Conservation (phyloP, 2,797 vertebrate species). For the Phalanger gymnotis region DNA sequence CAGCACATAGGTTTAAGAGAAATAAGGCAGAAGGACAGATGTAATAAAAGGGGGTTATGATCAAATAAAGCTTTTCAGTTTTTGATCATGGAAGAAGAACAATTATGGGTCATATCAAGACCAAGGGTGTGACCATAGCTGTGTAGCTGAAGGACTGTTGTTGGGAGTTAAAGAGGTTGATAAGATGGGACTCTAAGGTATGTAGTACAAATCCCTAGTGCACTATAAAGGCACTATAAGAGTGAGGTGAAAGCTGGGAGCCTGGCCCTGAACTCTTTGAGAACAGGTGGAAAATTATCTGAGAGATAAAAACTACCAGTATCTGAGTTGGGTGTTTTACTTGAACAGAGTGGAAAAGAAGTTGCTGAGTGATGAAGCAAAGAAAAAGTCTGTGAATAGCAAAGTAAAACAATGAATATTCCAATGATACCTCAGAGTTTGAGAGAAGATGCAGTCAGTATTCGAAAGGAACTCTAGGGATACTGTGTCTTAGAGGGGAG, state of each 20-base stretch:
- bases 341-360: not conserved
- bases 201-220: not conserved
- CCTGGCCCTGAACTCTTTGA: not conserved
- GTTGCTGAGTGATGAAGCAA: not conserved
- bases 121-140: not conserved
- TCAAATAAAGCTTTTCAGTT: not conserved
- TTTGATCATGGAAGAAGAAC: not conserved
- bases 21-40: not conserved
- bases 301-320: not conserved
- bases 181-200: not conserved
- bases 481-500: too few relatives aligned
- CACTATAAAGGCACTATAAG: not conserved
- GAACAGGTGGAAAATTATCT: not conserved
- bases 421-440: not conserved
- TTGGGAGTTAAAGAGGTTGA: not conserved
- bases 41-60: not conserved
- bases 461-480: not conserved
- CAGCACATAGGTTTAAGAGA: not conserved
- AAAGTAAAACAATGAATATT: not conserved
- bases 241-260: not conserved
- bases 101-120: not conserved
- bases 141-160: not conserved
- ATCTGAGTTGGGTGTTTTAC: not conserved
- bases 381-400: not conserved
- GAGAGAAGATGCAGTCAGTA: not conserved